Evolutionary conservation across 2,888 invertebrate species (phyloP), one percentile per base, ranked within the genome.

Genomic region (Anarsia innoxiella): DNA sequence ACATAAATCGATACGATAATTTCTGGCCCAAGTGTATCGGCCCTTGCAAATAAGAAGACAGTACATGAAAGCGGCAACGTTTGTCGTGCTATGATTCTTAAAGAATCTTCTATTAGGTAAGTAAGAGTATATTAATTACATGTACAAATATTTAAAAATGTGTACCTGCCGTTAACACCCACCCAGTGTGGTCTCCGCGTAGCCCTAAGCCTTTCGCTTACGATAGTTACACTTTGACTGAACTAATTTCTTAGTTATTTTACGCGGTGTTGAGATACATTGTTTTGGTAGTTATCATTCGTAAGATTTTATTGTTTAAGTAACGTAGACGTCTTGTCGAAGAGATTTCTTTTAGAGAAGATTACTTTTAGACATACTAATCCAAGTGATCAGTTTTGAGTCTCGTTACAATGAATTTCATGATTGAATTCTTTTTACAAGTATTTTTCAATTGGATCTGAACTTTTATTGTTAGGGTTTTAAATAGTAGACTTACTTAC

Each of bases 171-270:
- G 19, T 19, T 6, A 6, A 6, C 19, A 5, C 19, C n/a, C 19
- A 19, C 19, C 19, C 19, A n/a, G 19, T 6, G 19, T 19, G 19
- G 19, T 6, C 3, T 19, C 19, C 19, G 19, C 10, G 11, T 9
- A 28, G 30, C n/a, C 4, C 3, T 6, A 6, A 19, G 19, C 19
- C 19, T 19, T 6, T 19, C 19, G 19, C 19, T n/a, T 19, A 15
- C 11, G n/a, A 25, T 33, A 16, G 23, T 23, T 25, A 33, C 33
- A 10, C 23, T 32, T 32, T 8, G 19, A 32, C 32, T 23, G 19
- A 32, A 32, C 12, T 16, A 32, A 32, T 25, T 5, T 12, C 5
- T 23, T 33, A 33, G 25, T 23, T 25, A 3, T 25, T 25, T 25
- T 25, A 25, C 25, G 25, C 25, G 15, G 31, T 11, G n/a, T 19